Conservation (phyloP, 2,113 vertebrate species). For the Pelobates fuscus region DNA sequence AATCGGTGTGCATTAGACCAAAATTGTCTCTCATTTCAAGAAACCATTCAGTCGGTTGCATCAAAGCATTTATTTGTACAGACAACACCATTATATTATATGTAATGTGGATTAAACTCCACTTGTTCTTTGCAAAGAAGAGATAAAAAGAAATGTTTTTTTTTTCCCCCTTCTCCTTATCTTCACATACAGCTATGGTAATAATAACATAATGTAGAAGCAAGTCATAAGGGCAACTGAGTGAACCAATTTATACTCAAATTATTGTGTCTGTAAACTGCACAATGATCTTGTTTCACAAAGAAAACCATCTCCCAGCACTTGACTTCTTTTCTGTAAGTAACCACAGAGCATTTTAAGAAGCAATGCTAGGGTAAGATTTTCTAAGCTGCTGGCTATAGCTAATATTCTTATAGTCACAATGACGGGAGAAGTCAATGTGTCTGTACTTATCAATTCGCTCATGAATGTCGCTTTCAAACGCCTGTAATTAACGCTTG, state of each 20-base stretch:
- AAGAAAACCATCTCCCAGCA: not conserved
- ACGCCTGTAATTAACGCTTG: conserved; percentile 18
- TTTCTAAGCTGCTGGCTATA: too few relatives aligned
- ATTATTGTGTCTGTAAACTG: not conserved
- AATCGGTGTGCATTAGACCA: too few relatives aligned
- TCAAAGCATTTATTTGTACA: conserved; percentile 1
- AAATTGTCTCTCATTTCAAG: too few relatives aligned
- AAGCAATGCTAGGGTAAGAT: too few relatives aligned
- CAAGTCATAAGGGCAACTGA: not conserved
- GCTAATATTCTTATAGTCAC: not conserved
- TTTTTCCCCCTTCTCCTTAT: not conserved
- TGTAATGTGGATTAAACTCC: conserved; percentile 5
- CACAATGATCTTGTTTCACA: not conserved
- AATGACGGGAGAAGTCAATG: not conserved
- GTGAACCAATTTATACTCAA: not conserved
- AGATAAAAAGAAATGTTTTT: not conserved
- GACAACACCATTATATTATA: not conserved
- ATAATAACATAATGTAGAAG: conserved; percentile 11
- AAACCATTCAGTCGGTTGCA: not conserved
- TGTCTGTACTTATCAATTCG: conserved; percentile 24
- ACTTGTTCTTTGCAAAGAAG: not conserved
- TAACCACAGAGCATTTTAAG: too few relatives aligned
- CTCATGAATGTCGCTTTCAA: not conserved
- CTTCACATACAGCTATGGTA: not conserved
- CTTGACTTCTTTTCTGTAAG: not conserved